These are phyloP conservation scores for Odocoileus hemionus DNA, from an alignment of 2,113 vertebrate species.

Conservation along the genomic window DNA sequence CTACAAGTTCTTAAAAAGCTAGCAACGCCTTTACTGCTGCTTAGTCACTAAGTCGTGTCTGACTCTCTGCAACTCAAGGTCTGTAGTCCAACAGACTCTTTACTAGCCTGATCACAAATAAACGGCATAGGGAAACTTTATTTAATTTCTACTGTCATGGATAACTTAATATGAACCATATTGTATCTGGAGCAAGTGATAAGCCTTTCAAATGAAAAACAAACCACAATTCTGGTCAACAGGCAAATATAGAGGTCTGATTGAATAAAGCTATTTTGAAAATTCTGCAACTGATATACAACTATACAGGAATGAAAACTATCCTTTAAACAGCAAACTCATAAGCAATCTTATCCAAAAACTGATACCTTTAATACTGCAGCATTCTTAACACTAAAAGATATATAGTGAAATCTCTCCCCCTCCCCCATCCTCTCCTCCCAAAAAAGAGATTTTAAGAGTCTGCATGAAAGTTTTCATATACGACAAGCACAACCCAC, in stretches of 20 bases:
- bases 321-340: not conserved
- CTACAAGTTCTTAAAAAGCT: not conserved
- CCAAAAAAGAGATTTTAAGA: not conserved
- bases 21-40: not conserved
- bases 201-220: conserved; percentile 4
- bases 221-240: not conserved
- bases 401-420: not conserved
- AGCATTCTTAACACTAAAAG: not conserved
- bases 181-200: not conserved
- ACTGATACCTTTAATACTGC: not conserved
- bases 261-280: not conserved
- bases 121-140: not conserved
- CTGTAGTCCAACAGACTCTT: not conserved
- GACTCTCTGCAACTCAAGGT: not conserved
- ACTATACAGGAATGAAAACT: not conserved
- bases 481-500: not conserved
- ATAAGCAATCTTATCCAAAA: not conserved
- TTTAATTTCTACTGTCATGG: not conserved
- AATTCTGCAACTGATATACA: not conserved
- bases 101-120: not conserved
- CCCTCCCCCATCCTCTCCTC: too few relatives aligned
- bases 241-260: not conserved
- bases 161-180: not conserved
- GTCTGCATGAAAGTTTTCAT: not conserved
- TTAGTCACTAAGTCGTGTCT: not conserved